phyloP scores from a whole-genome alignment of 2,888 invertebrate species.

The Aphidoletes aphidimyza region DNA sequence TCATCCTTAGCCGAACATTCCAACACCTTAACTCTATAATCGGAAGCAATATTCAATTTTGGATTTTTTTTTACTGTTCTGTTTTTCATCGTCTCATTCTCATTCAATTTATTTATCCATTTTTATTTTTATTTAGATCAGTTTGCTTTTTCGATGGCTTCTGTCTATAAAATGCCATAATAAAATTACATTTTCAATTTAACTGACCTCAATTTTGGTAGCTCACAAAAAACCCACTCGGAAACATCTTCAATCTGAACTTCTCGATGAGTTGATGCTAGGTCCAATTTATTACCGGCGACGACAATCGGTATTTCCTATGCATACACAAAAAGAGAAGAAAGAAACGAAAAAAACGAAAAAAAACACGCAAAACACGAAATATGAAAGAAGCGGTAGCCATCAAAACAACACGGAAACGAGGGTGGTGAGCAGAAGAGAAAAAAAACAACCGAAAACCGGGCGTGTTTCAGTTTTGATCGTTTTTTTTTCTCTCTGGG shows the following conservation, averaged over 20 bases:
- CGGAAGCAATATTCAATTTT: background rate
- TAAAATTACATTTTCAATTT: constrained; percentile 10
- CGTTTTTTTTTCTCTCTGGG: no score
- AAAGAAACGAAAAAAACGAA: background rate
- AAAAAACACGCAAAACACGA: no score
- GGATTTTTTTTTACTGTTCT: no score
- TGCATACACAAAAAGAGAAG: background rate
- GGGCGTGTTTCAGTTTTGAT: background rate
- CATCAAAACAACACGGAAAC: no score
- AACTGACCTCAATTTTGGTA: constrained; percentile 75
- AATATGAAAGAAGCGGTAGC: no score
- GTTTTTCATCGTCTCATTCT: no score
- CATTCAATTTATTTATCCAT: background rate
- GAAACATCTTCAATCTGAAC: constrained; percentile 81
- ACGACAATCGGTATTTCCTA: constrained; percentile 86
- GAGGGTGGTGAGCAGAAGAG: no score
- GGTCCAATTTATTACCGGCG: constrained; percentile 86
- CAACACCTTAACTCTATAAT: constrained; percentile 75
- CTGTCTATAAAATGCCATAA: no score
- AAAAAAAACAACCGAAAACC: no score
- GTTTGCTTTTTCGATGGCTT: no score
- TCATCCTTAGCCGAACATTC: constrained; percentile 85
- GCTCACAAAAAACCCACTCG: constrained; percentile 82
- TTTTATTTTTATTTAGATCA: no score
- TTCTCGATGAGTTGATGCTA: constrained; percentile 76